Base-by-base conservation (phyloP, 2,888 invertebrate species). In the Diarsia brunnea region DNA sequence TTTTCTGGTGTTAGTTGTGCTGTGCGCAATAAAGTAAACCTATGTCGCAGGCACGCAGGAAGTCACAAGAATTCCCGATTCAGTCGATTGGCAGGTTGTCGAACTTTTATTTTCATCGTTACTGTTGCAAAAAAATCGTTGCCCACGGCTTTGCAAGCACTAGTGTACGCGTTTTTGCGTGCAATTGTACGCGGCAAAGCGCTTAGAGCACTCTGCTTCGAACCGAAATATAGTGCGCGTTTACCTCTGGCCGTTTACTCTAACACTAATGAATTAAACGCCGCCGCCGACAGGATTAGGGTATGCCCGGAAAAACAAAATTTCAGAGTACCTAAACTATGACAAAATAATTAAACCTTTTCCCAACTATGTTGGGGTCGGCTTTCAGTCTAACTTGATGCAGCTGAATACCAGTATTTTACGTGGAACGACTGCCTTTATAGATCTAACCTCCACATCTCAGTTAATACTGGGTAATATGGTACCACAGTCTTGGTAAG, bases 81-180 rank as follows among this genome's bases (percentile, higher is more conserved):
- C 69, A 12, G 1, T 19, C 64, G 69, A 80, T 75, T 70, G 75
- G 70, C 84, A 71, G 73, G 27, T 73, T 73, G 69, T 81, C 64
- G 55, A 68, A 70, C 11, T 68, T 73, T 82, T 79, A 82, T 84
- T 84, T 84, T 63, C 64, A 84, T 66, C 69, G 84, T 79, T 72
- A 70, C 81, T 70, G 64, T 55, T 49, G 19, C 68, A 84, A 84
- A 81, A 79, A 81, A 82, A 65, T 38, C 67, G 43, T 64, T 27
- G 81, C 84, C 67, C 16, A 38, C 27, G 70, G 72, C 68, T 69
- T 79, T 79, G 53, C 78, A 78, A 64, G 69, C 63, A 74, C 74
- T 79, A 75, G 60, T 73, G 68, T 75, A 74, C 58, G 75, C 79
- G 72, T 78, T 79, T 84, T 79, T 72, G 76, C 73, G 72, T 78